phyloP scores from a whole-genome alignment of 2,797 vertebrate species.

The Galaxias olidus region DNA sequence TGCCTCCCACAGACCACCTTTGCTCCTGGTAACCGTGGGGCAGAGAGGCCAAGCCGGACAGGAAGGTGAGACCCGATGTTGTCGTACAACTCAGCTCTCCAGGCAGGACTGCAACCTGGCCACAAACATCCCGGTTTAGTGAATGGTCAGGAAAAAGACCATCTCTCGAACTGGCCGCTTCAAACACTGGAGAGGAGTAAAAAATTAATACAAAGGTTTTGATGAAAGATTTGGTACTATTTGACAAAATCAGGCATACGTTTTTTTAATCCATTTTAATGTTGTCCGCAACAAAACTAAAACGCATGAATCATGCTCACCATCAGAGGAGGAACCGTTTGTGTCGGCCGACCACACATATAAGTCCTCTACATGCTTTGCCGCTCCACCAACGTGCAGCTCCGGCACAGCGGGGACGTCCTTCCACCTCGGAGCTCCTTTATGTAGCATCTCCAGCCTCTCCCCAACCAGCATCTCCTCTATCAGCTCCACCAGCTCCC shows the following conservation, averaged over 20 bases:
- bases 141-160: background rate
- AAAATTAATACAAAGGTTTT: background rate
- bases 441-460: conserved; percentile 23
- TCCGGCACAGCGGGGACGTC: conserved; percentile 1
- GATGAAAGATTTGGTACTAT: background rate
- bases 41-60: conserved; percentile 18
- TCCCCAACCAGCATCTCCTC: conserved; percentile 57
- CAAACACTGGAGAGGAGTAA: conserved; percentile 38
- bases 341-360: background rate
- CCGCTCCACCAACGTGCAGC: background rate
- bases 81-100: conserved; percentile 5
- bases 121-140: background rate
- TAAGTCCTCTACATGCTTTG: background rate
- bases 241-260: background rate
- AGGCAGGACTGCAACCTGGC: conserved; percentile 22
- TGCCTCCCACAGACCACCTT: conserved; percentile 21
- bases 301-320: conserved; percentile 45
- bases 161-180: background rate
- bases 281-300: too few relatives aligned
- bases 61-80: background rate
- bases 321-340: conserved; percentile 14
- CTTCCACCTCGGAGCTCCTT: conserved; percentile 23
- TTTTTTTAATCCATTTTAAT: background rate
- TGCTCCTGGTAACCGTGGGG: conserved; percentile 22
- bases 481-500: conserved; percentile 53